These are phyloP conservation scores for Heterohyrax brucei DNA, from an alignment of 2,797 vertebrate genomes.

Conservation along the genomic window DNA sequence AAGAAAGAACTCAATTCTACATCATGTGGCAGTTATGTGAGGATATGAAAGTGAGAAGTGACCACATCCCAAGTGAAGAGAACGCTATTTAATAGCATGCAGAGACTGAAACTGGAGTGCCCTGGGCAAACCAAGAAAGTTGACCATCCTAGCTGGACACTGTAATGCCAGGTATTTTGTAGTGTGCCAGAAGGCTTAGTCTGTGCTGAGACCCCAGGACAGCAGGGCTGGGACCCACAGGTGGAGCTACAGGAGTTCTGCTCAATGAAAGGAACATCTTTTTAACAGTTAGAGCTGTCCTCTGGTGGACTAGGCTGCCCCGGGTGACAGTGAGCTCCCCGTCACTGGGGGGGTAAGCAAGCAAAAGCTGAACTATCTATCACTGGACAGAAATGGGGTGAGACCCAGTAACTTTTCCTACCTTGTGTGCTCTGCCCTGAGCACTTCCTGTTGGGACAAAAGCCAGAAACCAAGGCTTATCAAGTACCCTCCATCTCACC, in stretches of 20 bases:
- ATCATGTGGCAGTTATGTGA: too few species aligned
- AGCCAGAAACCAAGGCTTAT: not conserved
- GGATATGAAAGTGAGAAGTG: not conserved
- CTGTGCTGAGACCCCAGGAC: not conserved
- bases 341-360: not conserved
- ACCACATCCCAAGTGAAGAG: not conserved
- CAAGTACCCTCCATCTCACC: not conserved
- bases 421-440: not conserved
- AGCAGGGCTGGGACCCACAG: too few species aligned
- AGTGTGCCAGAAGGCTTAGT: accelerated
- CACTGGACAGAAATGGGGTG: not conserved
- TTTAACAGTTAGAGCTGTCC: not conserved
- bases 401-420: too few species aligned
- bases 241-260: too few species aligned
- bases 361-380: not conserved
- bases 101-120: not conserved
- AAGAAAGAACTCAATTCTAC: not conserved
- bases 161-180: accelerated
- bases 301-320: not conserved
- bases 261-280: not conserved
- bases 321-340: not conserved
- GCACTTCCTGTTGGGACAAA: not conserved
- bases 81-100: not conserved
- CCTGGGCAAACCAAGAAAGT: not conserved
- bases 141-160: accelerated